Percentiles rank a stretch among this genome's conserved stretches.
phyloP scores from a whole-genome alignment of 2,113 vertebrate species.

The Pandion haliaetus region DNA sequence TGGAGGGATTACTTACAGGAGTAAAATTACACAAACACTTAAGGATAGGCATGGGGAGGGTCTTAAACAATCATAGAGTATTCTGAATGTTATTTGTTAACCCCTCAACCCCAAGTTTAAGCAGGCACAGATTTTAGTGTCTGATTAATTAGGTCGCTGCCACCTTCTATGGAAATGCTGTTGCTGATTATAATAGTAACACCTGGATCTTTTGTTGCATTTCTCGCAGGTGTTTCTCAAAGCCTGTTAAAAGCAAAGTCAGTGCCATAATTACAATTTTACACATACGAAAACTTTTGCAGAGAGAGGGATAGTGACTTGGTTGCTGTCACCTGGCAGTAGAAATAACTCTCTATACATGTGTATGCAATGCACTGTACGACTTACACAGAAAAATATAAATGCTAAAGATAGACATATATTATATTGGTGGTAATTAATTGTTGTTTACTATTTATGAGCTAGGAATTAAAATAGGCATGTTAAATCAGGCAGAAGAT shows the following conservation, averaged over 20 bases:
- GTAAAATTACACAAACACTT: not conserved
- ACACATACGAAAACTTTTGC: not conserved
- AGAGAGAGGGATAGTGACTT: not conserved
- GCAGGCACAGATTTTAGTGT: not conserved
- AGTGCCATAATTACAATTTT: not conserved
- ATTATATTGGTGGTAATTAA: not conserved
- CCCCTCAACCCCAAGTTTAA: not conserved
- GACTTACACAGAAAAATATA: not conserved
- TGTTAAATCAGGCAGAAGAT: not conserved
- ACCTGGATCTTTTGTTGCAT: not conserved
- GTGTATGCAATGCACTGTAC: not conserved
- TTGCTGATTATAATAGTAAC: not conserved
- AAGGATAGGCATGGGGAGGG: not conserved
- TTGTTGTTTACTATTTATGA: slow-evolving; percentile 6
- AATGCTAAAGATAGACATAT: not conserved
- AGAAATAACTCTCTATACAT: not conserved
- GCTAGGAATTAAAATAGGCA: not conserved
- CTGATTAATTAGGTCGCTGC: not conserved
- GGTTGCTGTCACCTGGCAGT: not conserved
- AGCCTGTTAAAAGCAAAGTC: not conserved
- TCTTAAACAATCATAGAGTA: not conserved
- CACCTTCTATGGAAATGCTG: not conserved
- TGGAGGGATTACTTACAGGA: not conserved
- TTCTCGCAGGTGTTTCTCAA: not conserved
- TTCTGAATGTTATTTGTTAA: not conserved